Evolutionary conservation across 1,140 invertebrate species (phyloP).

Genomic region (Drosophila rufa): DNA sequence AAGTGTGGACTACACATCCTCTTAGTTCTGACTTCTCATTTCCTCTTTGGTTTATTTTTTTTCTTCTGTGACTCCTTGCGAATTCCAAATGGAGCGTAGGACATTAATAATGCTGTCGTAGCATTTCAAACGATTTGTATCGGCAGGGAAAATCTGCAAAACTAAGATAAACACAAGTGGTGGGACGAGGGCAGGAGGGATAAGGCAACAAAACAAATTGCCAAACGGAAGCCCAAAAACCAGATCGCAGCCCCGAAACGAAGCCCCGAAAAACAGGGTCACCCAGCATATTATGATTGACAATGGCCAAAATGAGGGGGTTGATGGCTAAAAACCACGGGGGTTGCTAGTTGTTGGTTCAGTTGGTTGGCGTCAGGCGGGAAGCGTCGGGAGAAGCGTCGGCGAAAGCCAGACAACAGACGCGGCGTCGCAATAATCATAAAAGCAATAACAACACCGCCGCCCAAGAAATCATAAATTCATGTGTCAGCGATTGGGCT

Average conservation of each 20-base stretch:
- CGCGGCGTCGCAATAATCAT: slow-evolving; percentile 82
- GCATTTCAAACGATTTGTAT: slow-evolving; percentile 26
- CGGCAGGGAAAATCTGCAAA: slow-evolving; percentile 18
- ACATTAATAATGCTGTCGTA: slow-evolving; percentile 55
- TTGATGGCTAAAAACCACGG: slow-evolving; percentile 14
- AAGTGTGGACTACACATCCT: slow-evolving; percentile 2
- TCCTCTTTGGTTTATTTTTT: neutral
- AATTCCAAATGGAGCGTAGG: slow-evolving; percentile 22
- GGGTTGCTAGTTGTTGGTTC: slow-evolving; percentile 31
- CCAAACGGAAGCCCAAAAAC: slow-evolving; percentile 52
- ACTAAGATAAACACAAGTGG: slow-evolving; percentile 53
- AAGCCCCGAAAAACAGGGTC: slow-evolving; percentile 40
- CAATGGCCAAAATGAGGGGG: slow-evolving; percentile 26
- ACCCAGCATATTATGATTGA: slow-evolving; percentile 58
- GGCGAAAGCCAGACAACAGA: slow-evolving; percentile 61
- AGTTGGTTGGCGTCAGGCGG: slow-evolving; percentile 58
- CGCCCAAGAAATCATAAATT: slow-evolving; percentile 58
- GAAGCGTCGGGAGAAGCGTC: slow-evolving; percentile 39
- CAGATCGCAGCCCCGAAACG: slow-evolving; percentile 32
- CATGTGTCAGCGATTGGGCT: slow-evolving; percentile 47
- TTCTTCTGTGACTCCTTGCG: slow-evolving; percentile 6
- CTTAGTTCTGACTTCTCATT: neutral
- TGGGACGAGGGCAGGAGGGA: neutral
- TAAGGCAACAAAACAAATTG: slow-evolving; percentile 56
- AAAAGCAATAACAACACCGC: slow-evolving; percentile 63